Conservation (phyloP, 2,797 vertebrate genomes). For the Lutjanus argentimaculatus region DNA sequence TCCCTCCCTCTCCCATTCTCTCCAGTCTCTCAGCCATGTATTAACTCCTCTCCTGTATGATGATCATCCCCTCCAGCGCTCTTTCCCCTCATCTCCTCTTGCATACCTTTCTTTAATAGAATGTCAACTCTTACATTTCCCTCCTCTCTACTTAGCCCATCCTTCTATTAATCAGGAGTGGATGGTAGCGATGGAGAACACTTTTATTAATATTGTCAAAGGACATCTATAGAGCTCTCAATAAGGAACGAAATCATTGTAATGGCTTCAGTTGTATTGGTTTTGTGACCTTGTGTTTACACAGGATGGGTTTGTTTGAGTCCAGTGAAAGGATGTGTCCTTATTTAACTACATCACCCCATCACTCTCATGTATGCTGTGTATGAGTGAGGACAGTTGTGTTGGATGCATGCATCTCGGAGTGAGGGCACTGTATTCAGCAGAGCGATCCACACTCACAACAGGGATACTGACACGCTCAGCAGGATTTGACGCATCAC, state of each 20-base stretch:
- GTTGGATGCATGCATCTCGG: conserved; percentile 34
- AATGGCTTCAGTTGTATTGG: conserved; percentile 1
- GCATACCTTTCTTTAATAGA: conserved; percentile 64
- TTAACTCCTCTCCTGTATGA: conserved; percentile 63
- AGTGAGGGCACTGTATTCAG: conserved; percentile 53
- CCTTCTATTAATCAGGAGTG: conserved; percentile 52
- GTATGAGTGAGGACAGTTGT: conserved; percentile 48
- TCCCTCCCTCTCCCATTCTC: conserved; percentile 41
- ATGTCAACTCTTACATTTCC: conserved; percentile 57
- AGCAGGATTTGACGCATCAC: conserved; percentile 72
- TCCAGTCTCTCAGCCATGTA: conserved; percentile 52
- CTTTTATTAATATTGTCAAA: conserved; percentile 37
- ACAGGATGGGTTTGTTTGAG: neutral
- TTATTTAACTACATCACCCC: neutral
- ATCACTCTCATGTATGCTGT: conserved; percentile 20
- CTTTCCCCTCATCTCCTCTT: conserved; percentile 51
- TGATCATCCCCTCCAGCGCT: conserved; percentile 59
- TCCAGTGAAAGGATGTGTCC: conserved; percentile 5
- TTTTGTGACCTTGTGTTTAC: neutral
- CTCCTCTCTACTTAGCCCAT: conserved; percentile 49
- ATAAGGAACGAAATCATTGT: neutral
- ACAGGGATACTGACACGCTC: conserved; percentile 66
- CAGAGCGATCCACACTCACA: conserved; percentile 57
- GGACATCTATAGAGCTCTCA: neutral
- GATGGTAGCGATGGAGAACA: conserved; percentile 15